Evolutionary conservation across 2,797 vertebrate genomes (phyloP).

Genomic region (Malurus leucopterus): DNA sequence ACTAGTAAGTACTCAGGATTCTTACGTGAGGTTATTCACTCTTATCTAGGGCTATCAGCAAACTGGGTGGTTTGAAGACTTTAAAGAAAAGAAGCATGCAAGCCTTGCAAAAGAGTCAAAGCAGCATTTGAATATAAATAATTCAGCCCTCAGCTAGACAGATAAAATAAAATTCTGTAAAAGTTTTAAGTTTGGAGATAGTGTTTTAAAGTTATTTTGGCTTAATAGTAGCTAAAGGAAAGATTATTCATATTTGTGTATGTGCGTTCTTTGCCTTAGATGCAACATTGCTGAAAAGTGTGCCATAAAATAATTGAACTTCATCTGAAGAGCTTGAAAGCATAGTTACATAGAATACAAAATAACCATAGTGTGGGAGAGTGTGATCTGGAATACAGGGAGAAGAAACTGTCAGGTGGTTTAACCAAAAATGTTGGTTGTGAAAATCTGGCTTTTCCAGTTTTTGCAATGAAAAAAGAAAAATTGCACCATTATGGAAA

Average conservation of each 20-base stretch:
- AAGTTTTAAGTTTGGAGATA: not conserved
- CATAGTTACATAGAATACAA: not conserved
- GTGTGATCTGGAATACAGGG: not conserved
- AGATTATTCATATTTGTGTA: not conserved
- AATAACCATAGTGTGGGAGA: not conserved
- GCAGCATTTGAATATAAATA: not conserved
- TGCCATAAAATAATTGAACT: not conserved
- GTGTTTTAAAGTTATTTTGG: not conserved
- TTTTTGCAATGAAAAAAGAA: not conserved
- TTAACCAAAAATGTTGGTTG: not conserved
- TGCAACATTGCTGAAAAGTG: not conserved
- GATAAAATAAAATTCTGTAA: not conserved
- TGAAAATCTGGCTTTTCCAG: not conserved
- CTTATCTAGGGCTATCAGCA: slow-evolving; percentile 18
- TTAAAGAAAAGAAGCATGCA: not conserved
- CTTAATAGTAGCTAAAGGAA: not conserved
- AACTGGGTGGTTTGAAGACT: not conserved
- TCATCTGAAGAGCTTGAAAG: not conserved
- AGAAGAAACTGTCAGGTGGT: not conserved
- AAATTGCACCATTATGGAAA: not conserved
- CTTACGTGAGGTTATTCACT: slow-evolving; percentile 25
- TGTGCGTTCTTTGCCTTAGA: not conserved
- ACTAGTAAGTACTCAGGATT: slow-evolving; percentile 29
- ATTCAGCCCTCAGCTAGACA: not conserved
- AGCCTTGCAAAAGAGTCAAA: not conserved